Base-by-base conservation (phyloP, 2,797 vertebrate genomes). In the Protonibea diacanthus region DNA sequence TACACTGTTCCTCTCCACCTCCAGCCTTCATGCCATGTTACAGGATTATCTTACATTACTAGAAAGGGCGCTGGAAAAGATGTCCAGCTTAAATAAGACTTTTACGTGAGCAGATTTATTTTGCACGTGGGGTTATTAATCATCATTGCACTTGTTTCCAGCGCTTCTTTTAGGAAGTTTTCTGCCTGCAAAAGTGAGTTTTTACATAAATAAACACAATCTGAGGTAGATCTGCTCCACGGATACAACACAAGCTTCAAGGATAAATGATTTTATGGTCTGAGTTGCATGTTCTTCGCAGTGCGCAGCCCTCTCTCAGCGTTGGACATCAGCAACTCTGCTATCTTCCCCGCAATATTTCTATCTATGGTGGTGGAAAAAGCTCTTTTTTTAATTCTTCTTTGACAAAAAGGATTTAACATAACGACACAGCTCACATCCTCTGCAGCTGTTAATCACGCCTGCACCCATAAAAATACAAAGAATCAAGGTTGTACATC, bases 41-140 rank as follows among this genome's bases (percentile, higher is more conserved):
- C 61, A 55, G 82, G 76, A 59, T 91, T 58, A 80, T 83, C 76
- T 90, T 82, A 89, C 88, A 68, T 89, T 83, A 76, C 78, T 77
- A 87, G 84, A 88, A 82, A 85, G 87, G 84, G 25, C 12, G 45
- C 59, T 29, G 77, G 25, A 47, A 63, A 62, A 73, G 64, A 71
- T 44, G 67, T 21, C 45, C 61, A 3, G 48, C 68, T 76, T 82
- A 58, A 86, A 80, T 83, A 83, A 68, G 71, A 71, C 65, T 51
- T 75, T 61, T 65, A 64, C 3, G 45, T 2, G 15, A 42, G 64
- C 60, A 65, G 49, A 68, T 69, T 25, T 65, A 38, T 52, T 64
- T 42, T 71, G 25, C 58, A 66, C 14, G 48, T 61, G 79, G 23
- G 65, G 40, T 23, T 52, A 27, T 66, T 17, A 29, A 33, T 67